These are phyloP conservation scores for Paramisgurnus dabryanus DNA, from an alignment of 2,113 vertebrate genomes.

Conservation along the genomic window DNA sequence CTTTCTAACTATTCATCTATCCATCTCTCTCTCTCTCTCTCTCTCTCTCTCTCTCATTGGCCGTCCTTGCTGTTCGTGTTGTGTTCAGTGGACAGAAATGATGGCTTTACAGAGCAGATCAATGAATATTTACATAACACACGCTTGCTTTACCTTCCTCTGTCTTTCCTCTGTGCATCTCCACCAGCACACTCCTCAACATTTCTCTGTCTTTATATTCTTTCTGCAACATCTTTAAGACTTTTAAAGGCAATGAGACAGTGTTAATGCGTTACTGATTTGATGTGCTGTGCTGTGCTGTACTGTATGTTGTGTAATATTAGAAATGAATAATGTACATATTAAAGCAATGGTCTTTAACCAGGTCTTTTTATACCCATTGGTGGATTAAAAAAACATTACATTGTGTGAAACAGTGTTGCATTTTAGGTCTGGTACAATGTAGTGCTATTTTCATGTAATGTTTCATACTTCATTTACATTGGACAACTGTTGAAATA, in stretches of 20 bases:
- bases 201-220: constrained; percentile 7
- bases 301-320: no score
- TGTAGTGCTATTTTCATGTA: no score
- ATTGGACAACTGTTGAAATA: no score
- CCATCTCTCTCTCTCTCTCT: constrained; percentile 23
- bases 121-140: constrained; percentile 66
- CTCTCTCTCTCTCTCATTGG: constrained; percentile 7
- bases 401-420: no score
- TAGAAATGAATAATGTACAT: neutral
- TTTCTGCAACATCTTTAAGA: neutral
- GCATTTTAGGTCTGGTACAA: no score
- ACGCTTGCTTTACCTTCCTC: constrained; percentile 49
- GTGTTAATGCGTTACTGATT: no score
- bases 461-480: no score
- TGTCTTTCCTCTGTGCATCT: constrained; percentile 39
- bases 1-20: neutral
- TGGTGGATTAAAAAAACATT: no score
- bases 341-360: no score
- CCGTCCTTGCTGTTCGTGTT: neutral
- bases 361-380: no score
- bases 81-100: constrained; percentile 67
- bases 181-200: constrained; percentile 25
- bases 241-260: neutral
- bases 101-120: constrained; percentile 68
- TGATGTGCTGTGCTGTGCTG: no score